phyloP scores from a whole-genome alignment of 2,113 vertebrate species.

The Ammodytes dubius region DNA sequence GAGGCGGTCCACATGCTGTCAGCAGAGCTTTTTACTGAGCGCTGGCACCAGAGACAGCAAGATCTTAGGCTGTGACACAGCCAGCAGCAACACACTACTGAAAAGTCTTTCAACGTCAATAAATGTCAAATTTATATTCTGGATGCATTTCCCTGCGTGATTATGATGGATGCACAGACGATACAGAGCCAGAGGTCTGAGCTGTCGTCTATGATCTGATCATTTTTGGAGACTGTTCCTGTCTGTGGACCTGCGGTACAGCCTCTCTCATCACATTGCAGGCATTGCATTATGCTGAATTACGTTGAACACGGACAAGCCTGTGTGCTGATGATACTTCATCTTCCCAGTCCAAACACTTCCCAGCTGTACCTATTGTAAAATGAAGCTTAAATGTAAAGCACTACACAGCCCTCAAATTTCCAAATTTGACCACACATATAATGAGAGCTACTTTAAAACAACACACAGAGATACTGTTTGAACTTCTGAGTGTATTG shows the following conservation, averaged over 20 bases:
- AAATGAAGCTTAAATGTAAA: neutral
- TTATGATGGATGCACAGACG: constrained; percentile 58
- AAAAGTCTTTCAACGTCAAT: constrained; percentile 58
- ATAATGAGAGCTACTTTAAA: no score
- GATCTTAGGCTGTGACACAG: constrained; percentile 2
- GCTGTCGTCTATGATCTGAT: constrained; percentile 57
- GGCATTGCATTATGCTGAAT: neutral
- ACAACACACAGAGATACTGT: no score
- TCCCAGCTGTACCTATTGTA: neutral
- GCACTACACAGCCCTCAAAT: neutral
- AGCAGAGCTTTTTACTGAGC: constrained; percentile 11
- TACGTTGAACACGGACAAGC: no score
- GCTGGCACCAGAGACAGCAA: constrained; percentile 16
- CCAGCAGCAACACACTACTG: neutral
- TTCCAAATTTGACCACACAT: no score
- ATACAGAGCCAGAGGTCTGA: constrained; percentile 54
- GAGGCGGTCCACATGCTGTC: constrained; percentile 13
- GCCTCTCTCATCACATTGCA: constrained; percentile 46
- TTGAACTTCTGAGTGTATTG: no score
- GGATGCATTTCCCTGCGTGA: constrained; percentile 29
- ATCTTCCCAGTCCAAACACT: neutral
- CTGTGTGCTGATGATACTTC: no score
- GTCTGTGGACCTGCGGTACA: constrained; percentile 18
- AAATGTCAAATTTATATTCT: constrained; percentile 68
- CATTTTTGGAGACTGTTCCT: constrained; percentile 40